phyloP scores from a whole-genome alignment of 64 coral and sea anemone genomes.

The Anthopleura sola region DNA sequence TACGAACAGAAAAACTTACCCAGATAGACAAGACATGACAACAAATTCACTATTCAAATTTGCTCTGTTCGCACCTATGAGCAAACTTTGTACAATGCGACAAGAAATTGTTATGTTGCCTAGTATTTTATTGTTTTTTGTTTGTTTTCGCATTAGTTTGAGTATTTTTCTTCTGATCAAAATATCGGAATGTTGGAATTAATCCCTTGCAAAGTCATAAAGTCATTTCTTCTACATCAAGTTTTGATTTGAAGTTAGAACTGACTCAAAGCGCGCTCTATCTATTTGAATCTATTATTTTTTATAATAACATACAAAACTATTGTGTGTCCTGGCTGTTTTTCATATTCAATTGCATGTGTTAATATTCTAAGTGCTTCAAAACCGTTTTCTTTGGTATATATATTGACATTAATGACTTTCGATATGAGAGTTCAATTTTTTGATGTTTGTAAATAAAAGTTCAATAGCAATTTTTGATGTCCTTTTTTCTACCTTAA shows the following conservation, averaged over 20 bases:
- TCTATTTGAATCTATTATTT: not conserved
- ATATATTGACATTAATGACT: not conserved
- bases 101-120: not conserved
- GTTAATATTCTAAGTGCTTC: not conserved
- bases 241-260: not conserved
- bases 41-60: not conserved
- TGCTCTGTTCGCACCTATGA: not conserved
- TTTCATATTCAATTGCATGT: not conserved
- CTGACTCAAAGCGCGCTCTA: not conserved
- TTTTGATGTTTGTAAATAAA: not conserved
- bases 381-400: not conserved
- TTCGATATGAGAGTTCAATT: not conserved
- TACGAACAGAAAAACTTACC: not conserved
- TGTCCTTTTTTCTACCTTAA: not conserved
- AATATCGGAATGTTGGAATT: not conserved
- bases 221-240: not conserved
- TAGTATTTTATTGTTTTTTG: not conserved
- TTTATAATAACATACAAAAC: too few species aligned
- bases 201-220: not conserved
- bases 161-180: not conserved
- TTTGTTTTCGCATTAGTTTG: not conserved
- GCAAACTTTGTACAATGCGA: not conserved
- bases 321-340: not conserved
- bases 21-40: not conserved
- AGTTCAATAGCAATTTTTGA: not conserved